Conservation (phyloP, 1,140 invertebrate species). For the Venustaconcha ellipsiformis region DNA sequence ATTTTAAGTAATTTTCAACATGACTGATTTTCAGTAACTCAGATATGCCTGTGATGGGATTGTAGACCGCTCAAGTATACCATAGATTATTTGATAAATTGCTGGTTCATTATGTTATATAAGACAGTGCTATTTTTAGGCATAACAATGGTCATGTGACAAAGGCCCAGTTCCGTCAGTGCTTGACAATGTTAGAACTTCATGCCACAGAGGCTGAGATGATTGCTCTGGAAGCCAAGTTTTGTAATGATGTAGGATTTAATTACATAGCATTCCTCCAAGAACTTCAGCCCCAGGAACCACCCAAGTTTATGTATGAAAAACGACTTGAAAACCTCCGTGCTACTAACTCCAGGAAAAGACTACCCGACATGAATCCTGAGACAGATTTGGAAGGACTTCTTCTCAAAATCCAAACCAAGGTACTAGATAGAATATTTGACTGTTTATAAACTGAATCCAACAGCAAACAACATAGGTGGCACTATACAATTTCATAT, state of each 20-base stretch:
- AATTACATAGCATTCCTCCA: constrained; percentile 64
- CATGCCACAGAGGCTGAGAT: constrained; percentile 58
- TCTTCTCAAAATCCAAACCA: constrained; percentile 65
- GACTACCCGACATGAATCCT: constrained; percentile 53
- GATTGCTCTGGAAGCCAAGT: constrained; percentile 62
- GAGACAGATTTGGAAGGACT: constrained; percentile 60
- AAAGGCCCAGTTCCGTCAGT: constrained; percentile 65
- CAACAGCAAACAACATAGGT: too few relatives aligned
- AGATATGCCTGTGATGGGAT: too few relatives aligned
- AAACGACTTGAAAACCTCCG: constrained; percentile 61
- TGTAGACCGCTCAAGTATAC: too few relatives aligned
- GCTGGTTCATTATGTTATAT: not conserved
- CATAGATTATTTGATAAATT: not conserved
- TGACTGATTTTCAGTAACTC: too few relatives aligned
- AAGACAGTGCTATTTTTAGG: constrained; percentile 35
- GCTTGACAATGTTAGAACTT: constrained; percentile 64
- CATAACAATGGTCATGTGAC: constrained; percentile 68
- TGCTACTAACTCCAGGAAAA: constrained; percentile 50
- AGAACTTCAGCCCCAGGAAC: constrained; percentile 56
- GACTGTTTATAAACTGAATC: too few relatives aligned
- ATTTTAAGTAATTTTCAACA: too few relatives aligned
- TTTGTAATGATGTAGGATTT: constrained; percentile 65
- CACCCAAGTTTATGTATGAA: constrained; percentile 57
- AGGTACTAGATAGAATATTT: constrained; percentile 43
- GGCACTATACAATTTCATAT: too few relatives aligned